phyloP scores from a whole-genome alignment of 2,113 vertebrate species.

The Scalopus aquaticus region DNA sequence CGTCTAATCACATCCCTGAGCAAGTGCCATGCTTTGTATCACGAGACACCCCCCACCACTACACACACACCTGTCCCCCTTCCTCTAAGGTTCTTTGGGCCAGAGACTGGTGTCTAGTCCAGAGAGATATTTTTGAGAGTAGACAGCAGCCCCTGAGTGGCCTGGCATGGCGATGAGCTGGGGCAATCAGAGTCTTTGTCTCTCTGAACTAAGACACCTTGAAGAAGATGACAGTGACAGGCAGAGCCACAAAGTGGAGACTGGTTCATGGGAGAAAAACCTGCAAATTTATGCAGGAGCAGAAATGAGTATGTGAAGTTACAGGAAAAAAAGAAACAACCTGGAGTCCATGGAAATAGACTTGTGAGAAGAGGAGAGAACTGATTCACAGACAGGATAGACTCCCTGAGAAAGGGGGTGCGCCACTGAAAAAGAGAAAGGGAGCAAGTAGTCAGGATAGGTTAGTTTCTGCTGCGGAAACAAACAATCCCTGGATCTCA shows the following conservation, averaged over 20 bases:
- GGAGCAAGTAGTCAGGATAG: neutral
- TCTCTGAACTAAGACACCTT: neutral
- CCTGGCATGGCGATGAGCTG: neutral
- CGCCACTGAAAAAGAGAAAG: neutral
- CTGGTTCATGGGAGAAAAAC: neutral
- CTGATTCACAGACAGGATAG: neutral
- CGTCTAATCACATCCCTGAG: neutral
- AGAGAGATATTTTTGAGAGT: neutral
- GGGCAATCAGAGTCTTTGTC: neutral
- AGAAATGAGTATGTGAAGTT: neutral
- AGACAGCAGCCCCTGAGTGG: neutral
- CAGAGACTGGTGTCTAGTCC: neutral
- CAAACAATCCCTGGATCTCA: neutral
- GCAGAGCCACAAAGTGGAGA: neutral
- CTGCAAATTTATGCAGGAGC: neutral
- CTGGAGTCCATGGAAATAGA: neutral
- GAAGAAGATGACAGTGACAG: neutral
- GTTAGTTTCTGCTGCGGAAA: neutral
- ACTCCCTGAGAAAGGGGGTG: neutral
- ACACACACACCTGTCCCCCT: neutral
- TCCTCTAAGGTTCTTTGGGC: neutral
- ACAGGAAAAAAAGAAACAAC: neutral
- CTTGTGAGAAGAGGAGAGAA: neutral
- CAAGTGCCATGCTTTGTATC: neutral
- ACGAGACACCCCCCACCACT: too few relatives aligned